These are phyloP conservation scores for Brachionus angularis DNA, from an alignment of 1,140 invertebrate species.

Conservation along the genomic window DNA sequence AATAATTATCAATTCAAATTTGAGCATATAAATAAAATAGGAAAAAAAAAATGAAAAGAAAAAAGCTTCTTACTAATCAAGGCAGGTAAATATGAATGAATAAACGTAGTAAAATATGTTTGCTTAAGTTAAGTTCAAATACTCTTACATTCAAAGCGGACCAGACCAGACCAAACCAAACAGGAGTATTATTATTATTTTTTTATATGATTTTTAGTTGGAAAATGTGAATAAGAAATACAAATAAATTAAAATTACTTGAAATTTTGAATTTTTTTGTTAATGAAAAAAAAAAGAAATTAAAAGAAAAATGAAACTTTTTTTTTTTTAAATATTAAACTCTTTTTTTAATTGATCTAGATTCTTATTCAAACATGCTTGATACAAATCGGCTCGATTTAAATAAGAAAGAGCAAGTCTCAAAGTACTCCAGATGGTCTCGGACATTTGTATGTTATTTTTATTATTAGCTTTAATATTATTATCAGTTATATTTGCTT, in stretches of 20 bases:
- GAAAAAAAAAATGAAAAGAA: no score
- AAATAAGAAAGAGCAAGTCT: slow-evolving; percentile 81
- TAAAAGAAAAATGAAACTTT: slow-evolving; percentile 44
- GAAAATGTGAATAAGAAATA: slow-evolving; percentile 43
- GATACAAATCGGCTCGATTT: slow-evolving; percentile 73
- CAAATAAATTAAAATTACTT: slow-evolving; percentile 39
- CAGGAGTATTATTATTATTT: no score
- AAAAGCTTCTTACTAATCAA: no score
- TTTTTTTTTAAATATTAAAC: slow-evolving; percentile 64
- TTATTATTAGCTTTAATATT: no score
- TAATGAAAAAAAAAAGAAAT: no score
- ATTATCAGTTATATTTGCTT: slow-evolving; percentile 74
- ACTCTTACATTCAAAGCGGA: no score
- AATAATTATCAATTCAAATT: not conserved
- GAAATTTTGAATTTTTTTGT: slow-evolving; percentile 33
- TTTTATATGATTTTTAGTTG: slow-evolving; percentile 42
- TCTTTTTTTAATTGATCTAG: slow-evolving; percentile 57
- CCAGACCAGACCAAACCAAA: no score
- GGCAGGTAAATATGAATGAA: no score
- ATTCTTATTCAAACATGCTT: slow-evolving; percentile 68
- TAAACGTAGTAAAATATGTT: no score
- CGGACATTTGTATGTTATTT: slow-evolving; percentile 67
- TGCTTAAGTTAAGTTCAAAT: no score
- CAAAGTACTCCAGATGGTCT: slow-evolving; percentile 89
- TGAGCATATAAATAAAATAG: no score